Evolutionary conservation across 2,888 invertebrate species (phyloP).

Genomic region (Microplitis manilae): DNA sequence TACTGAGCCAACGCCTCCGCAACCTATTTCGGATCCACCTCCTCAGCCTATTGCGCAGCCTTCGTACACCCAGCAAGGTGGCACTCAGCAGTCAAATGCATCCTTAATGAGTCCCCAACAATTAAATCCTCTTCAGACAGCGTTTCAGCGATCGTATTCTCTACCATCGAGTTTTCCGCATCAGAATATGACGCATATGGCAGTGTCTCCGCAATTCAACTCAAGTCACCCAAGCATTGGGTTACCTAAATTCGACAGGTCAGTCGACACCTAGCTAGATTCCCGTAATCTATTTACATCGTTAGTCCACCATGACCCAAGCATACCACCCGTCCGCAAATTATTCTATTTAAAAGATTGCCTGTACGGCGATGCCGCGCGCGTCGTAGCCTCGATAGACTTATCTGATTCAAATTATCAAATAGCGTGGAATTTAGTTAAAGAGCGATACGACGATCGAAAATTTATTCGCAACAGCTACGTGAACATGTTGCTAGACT

Average conservation of each 20-base stretch:
- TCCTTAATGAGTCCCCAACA: too few species aligned
- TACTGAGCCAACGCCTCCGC: too few species aligned
- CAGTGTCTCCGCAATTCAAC: too few species aligned
- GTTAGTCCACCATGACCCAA: conserved; percentile 23
- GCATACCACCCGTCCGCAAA: conserved; percentile 31
- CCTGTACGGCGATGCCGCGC: conserved; percentile 31
- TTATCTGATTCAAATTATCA: conserved; percentile 26
- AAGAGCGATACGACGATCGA: conserved; percentile 33
- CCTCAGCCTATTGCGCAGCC: too few species aligned
- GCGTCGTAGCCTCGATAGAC: conserved; percentile 19
- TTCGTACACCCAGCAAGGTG: too few species aligned
- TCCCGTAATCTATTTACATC: conserved; percentile 35
- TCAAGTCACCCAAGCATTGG: too few species aligned
- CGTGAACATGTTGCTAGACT: background rate
- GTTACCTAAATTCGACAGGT: conserved; percentile 30
- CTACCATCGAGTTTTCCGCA: too few species aligned
- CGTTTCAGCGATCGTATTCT: too few species aligned
- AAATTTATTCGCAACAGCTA: background rate
- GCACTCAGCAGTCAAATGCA: too few species aligned
- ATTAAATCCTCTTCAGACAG: too few species aligned
- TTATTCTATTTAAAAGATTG: conserved; percentile 36
- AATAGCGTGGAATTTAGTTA: conserved; percentile 32
- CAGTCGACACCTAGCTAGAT: conserved; percentile 30
- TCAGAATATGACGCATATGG: too few species aligned
- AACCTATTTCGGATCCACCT: too few species aligned